Evolutionary conservation across 2,797 vertebrate species (phyloP), one percentile per base, ranked within the genome.

Genomic region (Pelobates cultripes): DNA sequence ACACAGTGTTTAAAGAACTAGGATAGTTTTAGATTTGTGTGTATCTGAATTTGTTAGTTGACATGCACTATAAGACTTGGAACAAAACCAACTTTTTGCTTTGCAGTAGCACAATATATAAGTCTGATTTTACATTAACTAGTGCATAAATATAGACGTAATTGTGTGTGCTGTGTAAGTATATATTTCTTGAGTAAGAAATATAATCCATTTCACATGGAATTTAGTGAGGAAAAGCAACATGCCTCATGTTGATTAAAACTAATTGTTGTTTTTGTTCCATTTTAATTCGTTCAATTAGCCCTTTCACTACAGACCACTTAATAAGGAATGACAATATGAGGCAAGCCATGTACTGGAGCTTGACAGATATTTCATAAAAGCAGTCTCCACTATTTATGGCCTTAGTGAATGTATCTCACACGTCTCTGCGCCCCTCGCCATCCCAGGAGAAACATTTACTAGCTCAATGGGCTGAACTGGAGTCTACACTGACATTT

Each of bases 301-400:
- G 79, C 64, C 77, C 70, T 70, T 51, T 80, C 86, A 86, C 85
- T 84, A 86, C 84, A 86, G 88, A 89, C 87, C 90, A 88, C 79
- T 88, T 87, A 85, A 83, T 87, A 66, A 81, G 67, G 77, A 87
- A 87, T 83, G 88, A 81, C 85, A 78, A 82, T 84, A 84, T 89
- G 90, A 91, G 85, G 81, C 84, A 86, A 90, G 77, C 87, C 89
- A 90, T 86, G 85, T 84, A 86, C 82, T 84, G 80, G 85, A 81
- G 43, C 86, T 91, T 92, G 91, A 94, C 83, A 93, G 93, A 93
- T 90, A 84, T 87, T 83, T 72, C 86, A 85, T 82, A 84, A 85
- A 83, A 84, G 77, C 81, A 75, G 84, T 55, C 70, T 87, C 86
- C 80, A 73, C 79, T 75, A 84, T 70, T 70, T 87, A 86, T 84